Percentiles rank a stretch among this genome's conserved stretches.
phyloP scores from a whole-genome alignment of 2,113 vertebrate species.

The Vicugna pacos region DNA sequence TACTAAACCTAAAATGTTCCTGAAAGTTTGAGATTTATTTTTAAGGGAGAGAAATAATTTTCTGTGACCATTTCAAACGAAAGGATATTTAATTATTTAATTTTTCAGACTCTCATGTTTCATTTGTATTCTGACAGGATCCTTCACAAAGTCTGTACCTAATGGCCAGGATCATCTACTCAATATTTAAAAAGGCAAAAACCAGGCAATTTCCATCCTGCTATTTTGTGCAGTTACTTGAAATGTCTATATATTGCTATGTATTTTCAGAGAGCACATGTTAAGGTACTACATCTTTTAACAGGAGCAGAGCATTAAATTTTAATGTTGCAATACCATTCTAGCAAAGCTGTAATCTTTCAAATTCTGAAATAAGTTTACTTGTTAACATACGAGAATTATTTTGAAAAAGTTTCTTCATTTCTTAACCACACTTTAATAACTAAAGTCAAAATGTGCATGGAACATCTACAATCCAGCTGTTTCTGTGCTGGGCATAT shows the following conservation, averaged over 20 bases:
- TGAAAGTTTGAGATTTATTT: constrained; percentile 22
- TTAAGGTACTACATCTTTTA: constrained; percentile 24
- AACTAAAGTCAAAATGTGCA: constrained; percentile 44
- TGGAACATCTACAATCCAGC: neutral
- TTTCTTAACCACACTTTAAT: constrained; percentile 57
- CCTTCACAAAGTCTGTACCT: neutral
- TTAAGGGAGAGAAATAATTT: constrained; percentile 35
- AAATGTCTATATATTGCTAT: constrained; percentile 20
- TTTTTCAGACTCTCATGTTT: neutral
- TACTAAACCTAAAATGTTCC: neutral
- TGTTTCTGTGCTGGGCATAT: constrained; percentile 16
- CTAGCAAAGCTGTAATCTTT: neutral
- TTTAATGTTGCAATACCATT: neutral
- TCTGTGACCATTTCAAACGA: neutral
- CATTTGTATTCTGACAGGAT: neutral
- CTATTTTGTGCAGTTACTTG: constrained; percentile 29
- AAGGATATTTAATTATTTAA: neutral
- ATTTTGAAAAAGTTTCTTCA: constrained; percentile 28
- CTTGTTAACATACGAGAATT: neutral
- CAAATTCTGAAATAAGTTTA: constrained; percentile 57
- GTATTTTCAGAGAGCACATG: constrained; percentile 27
- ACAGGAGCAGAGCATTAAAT: neutral
- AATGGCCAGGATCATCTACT: neutral
- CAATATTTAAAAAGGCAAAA: constrained; percentile 41
- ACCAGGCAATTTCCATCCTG: neutral